Evolutionary conservation across 2,888 invertebrate genomes (phyloP).

Genomic region (Spilarctia lutea): DNA sequence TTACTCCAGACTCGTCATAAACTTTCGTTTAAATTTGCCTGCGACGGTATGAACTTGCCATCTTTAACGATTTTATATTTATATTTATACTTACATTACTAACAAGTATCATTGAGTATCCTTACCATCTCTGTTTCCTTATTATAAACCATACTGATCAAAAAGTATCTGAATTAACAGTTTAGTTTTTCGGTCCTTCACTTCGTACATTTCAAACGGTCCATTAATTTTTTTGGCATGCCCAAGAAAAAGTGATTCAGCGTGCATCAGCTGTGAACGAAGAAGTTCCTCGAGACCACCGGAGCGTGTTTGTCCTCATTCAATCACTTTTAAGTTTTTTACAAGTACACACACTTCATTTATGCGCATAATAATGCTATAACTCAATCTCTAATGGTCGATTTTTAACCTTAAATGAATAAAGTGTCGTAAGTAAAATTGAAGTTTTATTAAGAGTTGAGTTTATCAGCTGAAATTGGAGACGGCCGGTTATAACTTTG

Average conservation of each 20-base stretch:
- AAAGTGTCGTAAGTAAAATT: slow-evolving; percentile 33
- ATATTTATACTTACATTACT: slow-evolving; percentile 22
- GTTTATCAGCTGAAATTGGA: slow-evolving; percentile 47
- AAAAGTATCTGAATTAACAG: neutral
- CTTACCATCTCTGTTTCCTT: slow-evolving; percentile 28
- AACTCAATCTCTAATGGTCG: slow-evolving; percentile 36
- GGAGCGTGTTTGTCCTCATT: slow-evolving; percentile 66
- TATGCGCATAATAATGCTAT: slow-evolving; percentile 44
- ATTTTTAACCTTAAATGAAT: slow-evolving; percentile 41
- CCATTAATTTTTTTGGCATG: slow-evolving; percentile 58
- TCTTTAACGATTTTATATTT: slow-evolving; percentile 35
- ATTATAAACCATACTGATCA: slow-evolving; percentile 19
- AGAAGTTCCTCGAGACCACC: slow-evolving; percentile 56
- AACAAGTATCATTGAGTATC: slow-evolving; percentile 23
- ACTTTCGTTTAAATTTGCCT: slow-evolving; percentile 25
- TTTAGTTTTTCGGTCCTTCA: slow-evolving; percentile 25
- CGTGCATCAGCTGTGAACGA: slow-evolving; percentile 45
- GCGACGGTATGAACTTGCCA: slow-evolving; percentile 14
- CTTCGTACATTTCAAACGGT: slow-evolving; percentile 39
- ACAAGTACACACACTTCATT: slow-evolving; percentile 59
- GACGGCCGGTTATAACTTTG: slow-evolving; percentile 38
- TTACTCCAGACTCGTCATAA: slow-evolving; percentile 24
- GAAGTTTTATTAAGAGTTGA: slow-evolving; percentile 45
- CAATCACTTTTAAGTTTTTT: slow-evolving; percentile 67
- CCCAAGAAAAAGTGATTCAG: slow-evolving; percentile 58